Evolutionary conservation across 2,797 vertebrate genomes (phyloP).

Genomic region (Xerus rutilus): DNA sequence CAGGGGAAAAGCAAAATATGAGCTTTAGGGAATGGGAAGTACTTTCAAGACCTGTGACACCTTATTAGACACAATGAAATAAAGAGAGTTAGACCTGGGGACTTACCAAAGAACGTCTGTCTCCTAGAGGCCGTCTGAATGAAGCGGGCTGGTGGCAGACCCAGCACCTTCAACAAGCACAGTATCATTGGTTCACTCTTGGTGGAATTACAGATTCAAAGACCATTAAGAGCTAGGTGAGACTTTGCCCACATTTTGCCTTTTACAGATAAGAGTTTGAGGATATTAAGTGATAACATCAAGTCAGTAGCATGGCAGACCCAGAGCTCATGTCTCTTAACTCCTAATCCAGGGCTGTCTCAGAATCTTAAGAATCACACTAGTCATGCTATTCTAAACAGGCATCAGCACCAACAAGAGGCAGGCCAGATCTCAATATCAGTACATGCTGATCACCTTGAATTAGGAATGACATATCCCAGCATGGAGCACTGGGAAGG

Average conservation of each 20-base stretch:
- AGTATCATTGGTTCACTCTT: conserved; percentile 64
- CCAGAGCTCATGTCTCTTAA: background rate
- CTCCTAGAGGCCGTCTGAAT: conserved; percentile 94
- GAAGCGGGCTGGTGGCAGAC: conserved; percentile 94
- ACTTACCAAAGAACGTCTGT: conserved; percentile 95
- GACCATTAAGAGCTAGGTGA: background rate
- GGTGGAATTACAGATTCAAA: conserved; percentile 20
- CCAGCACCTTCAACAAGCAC: conserved; percentile 92
- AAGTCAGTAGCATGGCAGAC: background rate
- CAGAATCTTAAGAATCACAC: background rate
- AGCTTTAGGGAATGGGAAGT: background rate
- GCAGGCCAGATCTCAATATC: background rate
- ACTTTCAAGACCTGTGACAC: background rate
- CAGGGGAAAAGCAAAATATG: background rate
- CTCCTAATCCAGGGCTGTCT: background rate
- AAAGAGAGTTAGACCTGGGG: background rate
- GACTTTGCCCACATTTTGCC: background rate
- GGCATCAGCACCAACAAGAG: background rate
- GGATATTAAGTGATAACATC: background rate
- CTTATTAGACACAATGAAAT: background rate
- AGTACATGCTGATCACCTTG: background rate
- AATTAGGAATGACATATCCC: background rate
- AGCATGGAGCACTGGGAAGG: background rate
- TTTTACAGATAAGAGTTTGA: background rate
- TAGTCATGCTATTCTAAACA: background rate